phyloP scores from a whole-genome alignment of 2,797 vertebrate genomes.

The Limosa lapponica region DNA sequence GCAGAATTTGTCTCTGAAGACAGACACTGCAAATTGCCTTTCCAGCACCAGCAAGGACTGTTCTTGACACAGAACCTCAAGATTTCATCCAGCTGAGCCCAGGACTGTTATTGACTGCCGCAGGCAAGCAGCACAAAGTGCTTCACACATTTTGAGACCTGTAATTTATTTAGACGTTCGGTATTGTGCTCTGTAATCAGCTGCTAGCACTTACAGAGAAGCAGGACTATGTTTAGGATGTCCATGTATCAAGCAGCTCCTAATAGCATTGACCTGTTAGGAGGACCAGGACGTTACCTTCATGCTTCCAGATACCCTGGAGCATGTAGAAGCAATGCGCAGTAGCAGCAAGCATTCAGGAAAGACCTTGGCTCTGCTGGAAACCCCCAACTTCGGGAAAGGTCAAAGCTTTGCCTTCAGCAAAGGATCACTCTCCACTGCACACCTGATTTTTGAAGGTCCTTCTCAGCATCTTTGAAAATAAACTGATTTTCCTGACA shows the following conservation, averaged over 20 bases:
- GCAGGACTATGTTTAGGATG: background rate
- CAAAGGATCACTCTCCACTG: background rate
- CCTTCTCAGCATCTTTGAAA: background rate
- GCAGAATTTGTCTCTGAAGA: background rate
- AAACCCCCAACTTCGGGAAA: background rate
- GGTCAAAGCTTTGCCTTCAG: background rate
- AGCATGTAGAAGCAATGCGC: background rate
- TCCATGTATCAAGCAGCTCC: background rate
- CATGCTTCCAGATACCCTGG: background rate
- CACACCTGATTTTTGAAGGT: background rate
- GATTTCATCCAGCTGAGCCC: background rate
- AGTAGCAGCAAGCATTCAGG: background rate
- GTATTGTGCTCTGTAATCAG: background rate
- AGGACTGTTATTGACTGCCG: background rate
- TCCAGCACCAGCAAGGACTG: background rate
- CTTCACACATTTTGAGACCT: background rate
- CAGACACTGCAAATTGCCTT: background rate
- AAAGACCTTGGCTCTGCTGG: background rate
- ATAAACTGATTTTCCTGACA: background rate
- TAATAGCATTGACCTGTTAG: background rate
- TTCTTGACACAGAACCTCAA: background rate
- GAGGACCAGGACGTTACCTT: background rate
- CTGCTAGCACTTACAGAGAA: background rate
- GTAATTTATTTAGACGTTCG: background rate
- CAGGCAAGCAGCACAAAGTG: background rate